Evolutionary conservation across 2,888 invertebrate species (phyloP).

Genomic region (Stenolophus ochropezus): DNA sequence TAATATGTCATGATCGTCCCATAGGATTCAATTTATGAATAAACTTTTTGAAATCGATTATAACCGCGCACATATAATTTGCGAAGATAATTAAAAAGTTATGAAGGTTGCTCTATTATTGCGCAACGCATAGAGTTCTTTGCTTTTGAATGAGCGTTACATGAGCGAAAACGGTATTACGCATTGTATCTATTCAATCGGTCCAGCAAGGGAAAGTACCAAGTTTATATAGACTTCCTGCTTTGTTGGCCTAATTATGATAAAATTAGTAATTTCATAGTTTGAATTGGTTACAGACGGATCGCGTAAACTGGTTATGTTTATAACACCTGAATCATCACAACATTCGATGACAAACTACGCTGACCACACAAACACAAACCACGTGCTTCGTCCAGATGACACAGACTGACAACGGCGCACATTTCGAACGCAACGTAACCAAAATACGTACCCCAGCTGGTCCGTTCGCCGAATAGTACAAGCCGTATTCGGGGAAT

Average conservation of each 20-base stretch:
- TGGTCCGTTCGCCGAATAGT: slow-evolving; percentile 47
- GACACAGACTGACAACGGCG: slow-evolving; percentile 47
- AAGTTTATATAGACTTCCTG: slow-evolving; percentile 66
- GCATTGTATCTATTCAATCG: slow-evolving; percentile 64
- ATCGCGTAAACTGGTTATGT: slow-evolving; percentile 3
- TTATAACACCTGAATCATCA: slow-evolving; percentile 48
- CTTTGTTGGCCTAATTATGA: slow-evolving; percentile 66
- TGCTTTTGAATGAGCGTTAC: slow-evolving; percentile 42
- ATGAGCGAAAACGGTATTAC: slow-evolving; percentile 63
- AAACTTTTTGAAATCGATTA: slow-evolving; percentile 34
- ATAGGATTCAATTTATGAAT: slow-evolving; percentile 10
- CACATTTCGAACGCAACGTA: slow-evolving; percentile 43
- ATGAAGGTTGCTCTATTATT: slow-evolving; percentile 56
- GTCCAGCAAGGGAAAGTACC: slow-evolving; percentile 68
- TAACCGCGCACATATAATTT: slow-evolving; percentile 42
- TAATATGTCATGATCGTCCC: background rate
- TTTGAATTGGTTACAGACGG: slow-evolving; percentile 3
- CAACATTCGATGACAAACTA: slow-evolving; percentile 50
- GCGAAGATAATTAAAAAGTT: slow-evolving; percentile 56
- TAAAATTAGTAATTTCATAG: slow-evolving; percentile 52
- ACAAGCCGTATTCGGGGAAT: slow-evolving; percentile 58
- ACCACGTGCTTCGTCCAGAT: slow-evolving; percentile 54
- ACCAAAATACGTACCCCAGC: slow-evolving; percentile 44
- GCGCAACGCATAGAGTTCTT: slow-evolving; percentile 54
- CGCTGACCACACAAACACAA: slow-evolving; percentile 41